phyloP scores from a whole-genome alignment of 2,113 vertebrate species.

The Riparia riparia region DNA sequence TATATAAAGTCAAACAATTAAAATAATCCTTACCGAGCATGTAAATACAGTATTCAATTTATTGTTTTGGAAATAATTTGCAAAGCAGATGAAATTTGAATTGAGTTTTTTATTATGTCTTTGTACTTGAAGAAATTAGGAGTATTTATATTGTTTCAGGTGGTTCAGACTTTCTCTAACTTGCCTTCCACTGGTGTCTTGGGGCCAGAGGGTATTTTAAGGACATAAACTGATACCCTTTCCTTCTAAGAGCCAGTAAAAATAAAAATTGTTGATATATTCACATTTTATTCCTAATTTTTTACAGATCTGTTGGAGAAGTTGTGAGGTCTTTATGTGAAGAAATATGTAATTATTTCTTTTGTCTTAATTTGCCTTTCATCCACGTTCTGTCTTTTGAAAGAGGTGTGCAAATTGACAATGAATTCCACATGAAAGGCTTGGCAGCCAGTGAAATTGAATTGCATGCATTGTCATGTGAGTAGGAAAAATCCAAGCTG shows the following conservation, averaged over 20 bases:
- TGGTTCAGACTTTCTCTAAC: neutral
- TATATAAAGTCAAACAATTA: neutral
- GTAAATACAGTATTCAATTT: neutral
- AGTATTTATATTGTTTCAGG: neutral
- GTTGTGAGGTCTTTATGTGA: neutral
- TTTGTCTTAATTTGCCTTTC: neutral
- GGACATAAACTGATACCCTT: neutral
- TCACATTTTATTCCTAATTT: fast-evolving
- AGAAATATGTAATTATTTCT: neutral
- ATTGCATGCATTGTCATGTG: neutral
- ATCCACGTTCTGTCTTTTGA: neutral
- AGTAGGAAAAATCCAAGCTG: neutral
- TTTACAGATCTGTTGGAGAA: neutral
- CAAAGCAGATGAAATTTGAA: neutral
- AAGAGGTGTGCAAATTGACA: neutral
- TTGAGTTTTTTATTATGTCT: neutral
- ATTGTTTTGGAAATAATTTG: neutral
- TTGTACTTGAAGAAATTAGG: neutral
- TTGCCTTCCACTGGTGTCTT: neutral
- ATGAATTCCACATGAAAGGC: neutral
- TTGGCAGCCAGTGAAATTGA: neutral
- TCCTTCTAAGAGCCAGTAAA: neutral
- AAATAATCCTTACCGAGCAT: neutral
- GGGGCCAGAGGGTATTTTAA: neutral
- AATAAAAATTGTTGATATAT: neutral